Evolutionary conservation across 2,113 vertebrate genomes (phyloP), one percentile per base, ranked within the genome.

Genomic region (Burhinus bistriatus): DNA sequence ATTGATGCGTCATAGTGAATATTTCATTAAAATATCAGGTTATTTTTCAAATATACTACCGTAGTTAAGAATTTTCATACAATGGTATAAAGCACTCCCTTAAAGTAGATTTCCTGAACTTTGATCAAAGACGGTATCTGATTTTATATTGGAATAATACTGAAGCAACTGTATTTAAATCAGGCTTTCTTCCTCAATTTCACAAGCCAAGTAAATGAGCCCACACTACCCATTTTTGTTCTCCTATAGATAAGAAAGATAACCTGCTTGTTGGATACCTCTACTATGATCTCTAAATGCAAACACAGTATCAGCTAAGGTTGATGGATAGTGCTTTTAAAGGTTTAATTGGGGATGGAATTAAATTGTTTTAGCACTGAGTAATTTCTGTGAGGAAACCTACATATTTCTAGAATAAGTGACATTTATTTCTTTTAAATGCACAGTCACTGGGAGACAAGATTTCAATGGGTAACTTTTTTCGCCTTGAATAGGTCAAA

Each of bases 371-470:
- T 90, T 66, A 97, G 54, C 66, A 91, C 84, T 96, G 93, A 93
- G 95, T 93, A 95, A 94, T 79, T 96, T 92, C 82, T 83, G 66
- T 23, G 75, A 73, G 79, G 42, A 96, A 97, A 81, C 68, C 52
- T 38, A 79, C 76, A 81, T 97, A 92, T 93, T 97, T 97, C 87
- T 83, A 76, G 42, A 77, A 71, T 73, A 96, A 95, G 88, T 96
- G 92, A 93, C 95, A 88, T 95, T 93, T 95, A 95, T 96, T 94
- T 93, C 96, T 94, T 95, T 96, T 95, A 95, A 94, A 97, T 92
- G 86, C 72, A 95, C 85, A 90, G 75, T 75, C 90, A 62, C 59
- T 68, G 45, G 51, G 73, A 96, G 85, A 96, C 71, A 83, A 25
- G 59, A 93, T 96, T 73, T 80, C 88, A 73, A 47, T 21, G 64